phyloP scores from a whole-genome alignment of 2,888 invertebrate genomes.

The Melipona bicolor region DNA sequence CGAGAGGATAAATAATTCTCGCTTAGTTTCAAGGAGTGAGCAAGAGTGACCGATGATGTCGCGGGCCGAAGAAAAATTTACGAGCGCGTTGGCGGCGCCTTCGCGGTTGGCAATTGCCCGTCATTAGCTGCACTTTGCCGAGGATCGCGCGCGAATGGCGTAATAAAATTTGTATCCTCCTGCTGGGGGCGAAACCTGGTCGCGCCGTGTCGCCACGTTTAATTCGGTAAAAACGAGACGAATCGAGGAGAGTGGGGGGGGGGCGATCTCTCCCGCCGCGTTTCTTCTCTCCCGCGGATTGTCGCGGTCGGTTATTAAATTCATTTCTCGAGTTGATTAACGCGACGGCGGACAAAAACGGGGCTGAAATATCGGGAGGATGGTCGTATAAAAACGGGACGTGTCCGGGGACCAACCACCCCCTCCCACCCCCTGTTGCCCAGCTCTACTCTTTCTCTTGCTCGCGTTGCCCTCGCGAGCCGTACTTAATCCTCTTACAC shows the following conservation, averaged over 20 bases:
- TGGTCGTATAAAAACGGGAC: slow-evolving; percentile 71
- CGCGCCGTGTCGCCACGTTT: background rate
- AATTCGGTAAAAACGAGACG: slow-evolving; percentile 34
- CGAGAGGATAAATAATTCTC: too few relatives aligned
- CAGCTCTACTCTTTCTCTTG: slow-evolving; percentile 4
- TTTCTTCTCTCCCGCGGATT: slow-evolving; percentile 28
- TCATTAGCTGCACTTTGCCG: background rate
- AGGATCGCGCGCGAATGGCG: background rate
- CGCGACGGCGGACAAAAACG: slow-evolving; percentile 67
- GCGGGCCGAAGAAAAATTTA: too few relatives aligned
- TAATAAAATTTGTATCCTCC: slow-evolving; percentile 17
- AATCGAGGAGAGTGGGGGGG: too few relatives aligned
- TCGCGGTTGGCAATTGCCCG: background rate
- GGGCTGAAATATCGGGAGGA: slow-evolving; percentile 69
- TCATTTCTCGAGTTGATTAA: slow-evolving; percentile 76
- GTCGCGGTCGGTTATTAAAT: slow-evolving; percentile 74
- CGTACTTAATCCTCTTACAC: slow-evolving; percentile 77
- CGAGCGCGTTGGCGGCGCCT: too few relatives aligned
- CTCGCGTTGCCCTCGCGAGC: slow-evolving; percentile 50
- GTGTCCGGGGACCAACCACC: slow-evolving; percentile 29
- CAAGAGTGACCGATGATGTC: too few relatives aligned
- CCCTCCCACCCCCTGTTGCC: background rate
- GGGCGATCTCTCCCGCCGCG: slow-evolving; percentile 16
- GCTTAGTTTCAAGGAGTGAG: too few relatives aligned
- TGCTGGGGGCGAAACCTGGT: too few relatives aligned